Evolutionary conservation across 2,888 invertebrate species (phyloP), one percentile per base, ranked within the genome.

Genomic region (Chymomyza caudatula): DNA sequence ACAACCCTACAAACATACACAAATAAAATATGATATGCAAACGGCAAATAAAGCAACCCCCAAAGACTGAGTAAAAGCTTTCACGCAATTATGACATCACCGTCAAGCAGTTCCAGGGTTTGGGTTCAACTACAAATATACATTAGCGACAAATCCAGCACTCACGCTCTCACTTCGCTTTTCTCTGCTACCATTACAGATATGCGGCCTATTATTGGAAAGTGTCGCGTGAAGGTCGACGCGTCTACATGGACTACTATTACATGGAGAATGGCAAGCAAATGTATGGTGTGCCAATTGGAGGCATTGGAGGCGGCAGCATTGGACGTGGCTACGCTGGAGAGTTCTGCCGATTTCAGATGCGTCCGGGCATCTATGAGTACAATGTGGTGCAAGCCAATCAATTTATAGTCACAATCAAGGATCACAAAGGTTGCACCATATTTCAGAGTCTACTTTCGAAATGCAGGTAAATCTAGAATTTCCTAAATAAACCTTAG

Each of bases 311-410:
- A 2, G 92, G 93, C 72, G 90, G 90, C 44, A 90, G 89, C 57
- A 98, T 98, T 81, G 98, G 98, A 2, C 92, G 98, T 60, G 98
- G 98, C 3, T 98, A 94, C 90, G 94, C 94, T 85, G 98, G 98
- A 17, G 97, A 97, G 90, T 98, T 98, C 91, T 97, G 97, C 89
- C 93, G 98, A 63, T 98, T 94, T 89, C 96, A 97, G 89, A 92
- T 98, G 87, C 93, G 94, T 70, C 98, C 98, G 0, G 98, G 98
- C 56, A 92, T 96, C 67, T 97, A 97, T 90, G 95, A 96, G 85
- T 96, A 97, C 90, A 92, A 95, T 77, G 94, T 94, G 4, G 93
- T 96, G 13, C 93, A 94, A 69, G 96, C 96, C 60, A 94, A 97
- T 91, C 96, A 98, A 91, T 98, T 98, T 90, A 96, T 98, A 86